Evolutionary conservation across 1,140 invertebrate genomes (phyloP).

Genomic region (Calosoma granatense): DNA sequence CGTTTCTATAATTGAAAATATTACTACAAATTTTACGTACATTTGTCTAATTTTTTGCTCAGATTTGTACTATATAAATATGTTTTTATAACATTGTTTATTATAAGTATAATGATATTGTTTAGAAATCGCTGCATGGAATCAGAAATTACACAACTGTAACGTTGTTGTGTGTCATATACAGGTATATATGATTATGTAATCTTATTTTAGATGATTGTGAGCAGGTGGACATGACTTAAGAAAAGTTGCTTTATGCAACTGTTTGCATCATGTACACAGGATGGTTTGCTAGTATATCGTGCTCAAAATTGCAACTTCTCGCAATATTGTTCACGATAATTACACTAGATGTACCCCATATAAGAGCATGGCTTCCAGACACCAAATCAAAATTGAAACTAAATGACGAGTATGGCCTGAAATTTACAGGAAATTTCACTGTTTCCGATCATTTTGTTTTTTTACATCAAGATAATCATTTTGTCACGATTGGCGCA

Average conservation of each 20-base stretch:
- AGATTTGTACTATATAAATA: too few species aligned
- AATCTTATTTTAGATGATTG: too few species aligned
- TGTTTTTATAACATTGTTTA: too few species aligned
- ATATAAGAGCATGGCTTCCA: slow-evolving; percentile 26
- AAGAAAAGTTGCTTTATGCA: neutral
- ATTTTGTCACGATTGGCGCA: slow-evolving; percentile 38
- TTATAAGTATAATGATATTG: too few species aligned
- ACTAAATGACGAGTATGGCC: slow-evolving; percentile 22
- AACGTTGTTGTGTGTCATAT: too few species aligned
- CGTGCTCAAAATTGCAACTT: neutral
- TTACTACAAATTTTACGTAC: too few species aligned
- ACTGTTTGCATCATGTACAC: neutral
- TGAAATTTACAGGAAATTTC: slow-evolving; percentile 28
- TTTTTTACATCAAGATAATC: slow-evolving; percentile 41
- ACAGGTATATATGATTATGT: too few species aligned
- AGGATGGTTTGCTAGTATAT: neutral
- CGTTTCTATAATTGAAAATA: too few species aligned
- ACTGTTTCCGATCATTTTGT: slow-evolving; percentile 38
- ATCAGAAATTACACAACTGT: too few species aligned
- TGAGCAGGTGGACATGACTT: neutral
- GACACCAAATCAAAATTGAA: slow-evolving; percentile 29
- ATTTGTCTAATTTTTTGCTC: too few species aligned
- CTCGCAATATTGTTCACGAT: neutral
- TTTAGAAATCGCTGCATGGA: too few species aligned
- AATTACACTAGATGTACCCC: neutral